phyloP scores from a whole-genome alignment of 2,113 vertebrate species.

The Stegostoma tigrinum region DNA sequence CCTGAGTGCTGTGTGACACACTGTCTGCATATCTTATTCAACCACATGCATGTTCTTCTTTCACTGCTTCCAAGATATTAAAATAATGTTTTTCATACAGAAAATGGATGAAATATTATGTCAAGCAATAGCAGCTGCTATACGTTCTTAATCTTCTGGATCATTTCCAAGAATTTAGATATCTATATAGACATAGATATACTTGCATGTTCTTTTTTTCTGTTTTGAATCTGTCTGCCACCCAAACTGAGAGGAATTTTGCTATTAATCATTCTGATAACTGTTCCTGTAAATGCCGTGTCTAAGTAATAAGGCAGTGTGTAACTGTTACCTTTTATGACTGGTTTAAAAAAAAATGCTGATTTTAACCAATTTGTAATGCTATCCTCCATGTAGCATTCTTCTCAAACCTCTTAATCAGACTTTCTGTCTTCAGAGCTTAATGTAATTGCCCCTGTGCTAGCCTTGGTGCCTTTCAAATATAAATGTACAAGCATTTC shows the following conservation, averaged over 20 bases:
- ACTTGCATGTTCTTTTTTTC: background rate
- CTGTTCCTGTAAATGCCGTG: constrained; percentile 9
- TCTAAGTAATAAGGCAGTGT: constrained; percentile 8
- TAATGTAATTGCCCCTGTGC: constrained; percentile 15
- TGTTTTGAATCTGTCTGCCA: background rate
- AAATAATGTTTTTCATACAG: background rate
- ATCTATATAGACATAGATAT: background rate
- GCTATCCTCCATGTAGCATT: constrained; percentile 30
- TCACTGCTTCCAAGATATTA: background rate
- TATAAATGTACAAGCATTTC: background rate
- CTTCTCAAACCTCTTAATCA: constrained; percentile 31
- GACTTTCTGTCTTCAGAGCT: constrained; percentile 35
- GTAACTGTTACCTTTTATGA: constrained; percentile 23
- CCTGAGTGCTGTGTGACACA: background rate
- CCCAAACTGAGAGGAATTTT: constrained; percentile 19
- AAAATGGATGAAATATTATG: background rate
- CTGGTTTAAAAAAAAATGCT: background rate
- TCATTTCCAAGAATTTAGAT: background rate
- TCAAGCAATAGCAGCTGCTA: background rate
- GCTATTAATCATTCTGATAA: constrained; percentile 13
- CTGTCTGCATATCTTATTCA: background rate
- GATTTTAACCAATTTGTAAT: constrained; percentile 35
- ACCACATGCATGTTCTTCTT: background rate
- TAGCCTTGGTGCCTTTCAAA: constrained; percentile 25
- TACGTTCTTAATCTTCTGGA: background rate